Evolutionary conservation across 92 coral and sea anemone species (phyloP), one percentile per base, ranked within the genome.

Genomic region (Pocillopora meandrina): DNA sequence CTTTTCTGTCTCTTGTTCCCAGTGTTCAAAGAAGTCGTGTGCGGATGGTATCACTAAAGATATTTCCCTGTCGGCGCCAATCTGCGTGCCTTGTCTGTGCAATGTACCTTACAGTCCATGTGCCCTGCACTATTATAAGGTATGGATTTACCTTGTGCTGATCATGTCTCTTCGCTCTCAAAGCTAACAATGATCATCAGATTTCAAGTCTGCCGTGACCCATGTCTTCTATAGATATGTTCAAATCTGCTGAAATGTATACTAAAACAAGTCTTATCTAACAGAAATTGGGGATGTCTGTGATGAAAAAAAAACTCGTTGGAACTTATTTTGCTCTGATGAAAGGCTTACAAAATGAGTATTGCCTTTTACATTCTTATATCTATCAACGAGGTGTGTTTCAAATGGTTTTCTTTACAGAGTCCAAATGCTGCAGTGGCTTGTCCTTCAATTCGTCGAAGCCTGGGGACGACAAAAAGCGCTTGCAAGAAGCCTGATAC

Each of bases 1-100:
- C 8, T 47, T 20, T 18, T 71, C 33, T 33, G 61, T 62, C 18
- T 42, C 34, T 76, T 1, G 31, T 66, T 63, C 68, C 9, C 84
- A 93, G 97, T 93, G 97, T 76, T 93, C 97, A 56, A 91, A 91
- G 88, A 93, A 89, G 69, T 91, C 91, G 3, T 93, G 97, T 52
- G 97, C 97, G 10, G 93, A 91, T 66, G 95, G 97, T 35, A 93
- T 93, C 17, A 87, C 87, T 21, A 93, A 91, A 61, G 97, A 87
- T 17, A 61, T 64, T 1, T 91, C 97, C 15, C 76, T 67, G 16
- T 89, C 90, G 1, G 80, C 92, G 9, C 97, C 97, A 0, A 93
- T 91, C 77, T 93, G 97, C 68, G 90, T 93, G 34, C 97, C 97
- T 3, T 93, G 97, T 56, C 87, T 91, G 56, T 93, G 97, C 79